phyloP scores from a whole-genome alignment of 2,797 vertebrate genomes.

The Anomalospiza imberbis region DNA sequence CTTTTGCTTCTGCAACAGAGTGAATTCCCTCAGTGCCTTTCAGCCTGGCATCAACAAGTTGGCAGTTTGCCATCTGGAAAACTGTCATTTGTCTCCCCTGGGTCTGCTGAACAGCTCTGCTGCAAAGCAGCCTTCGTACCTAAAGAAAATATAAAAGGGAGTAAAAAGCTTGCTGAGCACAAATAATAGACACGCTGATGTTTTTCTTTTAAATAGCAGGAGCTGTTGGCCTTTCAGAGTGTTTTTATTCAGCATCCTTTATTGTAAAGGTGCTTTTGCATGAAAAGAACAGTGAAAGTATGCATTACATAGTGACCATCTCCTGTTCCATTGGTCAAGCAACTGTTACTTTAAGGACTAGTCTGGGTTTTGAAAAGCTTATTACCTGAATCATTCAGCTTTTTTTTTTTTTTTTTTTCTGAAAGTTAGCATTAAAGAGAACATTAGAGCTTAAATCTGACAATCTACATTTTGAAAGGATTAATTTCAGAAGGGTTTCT shows the following conservation, averaged over 20 bases:
- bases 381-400: background rate
- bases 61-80: constrained; percentile 63
- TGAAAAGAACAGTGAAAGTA: background rate
- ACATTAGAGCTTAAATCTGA: background rate
- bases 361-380: background rate
- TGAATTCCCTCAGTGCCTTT: constrained; percentile 43
- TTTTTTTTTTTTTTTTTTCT: no score
- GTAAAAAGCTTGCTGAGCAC: constrained; percentile 17
- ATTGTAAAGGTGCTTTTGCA: constrained; percentile 3
- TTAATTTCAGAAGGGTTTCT: background rate
- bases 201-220: constrained; percentile 23
- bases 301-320: background rate
- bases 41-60: background rate
- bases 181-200: background rate
- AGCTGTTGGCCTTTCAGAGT: background rate
- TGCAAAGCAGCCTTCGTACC: background rate
- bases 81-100: constrained; percentile 53
- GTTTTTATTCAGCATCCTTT: constrained; percentile 14
- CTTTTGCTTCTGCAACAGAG: constrained; percentile 27
- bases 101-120: background rate
- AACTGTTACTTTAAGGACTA: background rate
- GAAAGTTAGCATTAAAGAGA: background rate
- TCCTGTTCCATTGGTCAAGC: background rate
- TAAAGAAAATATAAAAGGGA: constrained; percentile 45
- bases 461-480: background rate